Conservation (phyloP, 92 coral and sea anemone genomes). For the Micromussa lordhowensis region DNA sequence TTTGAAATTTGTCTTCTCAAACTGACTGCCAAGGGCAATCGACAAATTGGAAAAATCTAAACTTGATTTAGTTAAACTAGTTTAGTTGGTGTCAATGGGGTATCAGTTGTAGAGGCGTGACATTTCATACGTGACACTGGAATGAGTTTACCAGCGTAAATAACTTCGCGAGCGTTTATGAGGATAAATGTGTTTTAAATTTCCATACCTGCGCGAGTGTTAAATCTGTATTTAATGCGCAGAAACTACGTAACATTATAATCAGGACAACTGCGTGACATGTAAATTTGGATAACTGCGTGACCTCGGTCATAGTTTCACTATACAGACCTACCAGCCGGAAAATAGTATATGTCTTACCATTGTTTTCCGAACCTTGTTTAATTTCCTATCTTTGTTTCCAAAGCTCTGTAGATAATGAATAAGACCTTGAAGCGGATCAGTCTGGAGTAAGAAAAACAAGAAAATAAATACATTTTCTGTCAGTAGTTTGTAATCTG, state of each 20-base stretch:
- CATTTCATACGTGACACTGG: neutral
- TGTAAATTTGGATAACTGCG: neutral
- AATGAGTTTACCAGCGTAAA: neutral
- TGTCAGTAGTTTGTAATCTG: neutral
- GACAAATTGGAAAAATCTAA: no score
- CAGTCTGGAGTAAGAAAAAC: constrained; percentile 1
- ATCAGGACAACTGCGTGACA: neutral
- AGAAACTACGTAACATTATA: no score
- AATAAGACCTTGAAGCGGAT: constrained; percentile 31
- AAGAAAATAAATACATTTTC: neutral
- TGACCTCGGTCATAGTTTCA: no score
- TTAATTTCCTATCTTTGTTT: constrained; percentile 4
- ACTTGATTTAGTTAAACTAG: no score
- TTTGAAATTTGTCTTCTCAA: no score
- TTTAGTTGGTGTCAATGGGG: no score
- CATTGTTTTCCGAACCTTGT: constrained; percentile 10
- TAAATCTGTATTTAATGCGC: neutral
- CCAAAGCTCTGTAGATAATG: constrained; percentile 16
- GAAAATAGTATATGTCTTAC: no score
- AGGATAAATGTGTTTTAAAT: neutral
- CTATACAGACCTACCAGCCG: no score
- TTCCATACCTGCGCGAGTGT: neutral
- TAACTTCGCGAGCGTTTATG: no score
- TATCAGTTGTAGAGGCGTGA: neutral
- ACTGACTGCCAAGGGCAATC: no score